Evolutionary conservation across 1,140 invertebrate genomes (phyloP), one percentile per base, ranked within the genome.

Genomic region (Halotydeus destructor): DNA sequence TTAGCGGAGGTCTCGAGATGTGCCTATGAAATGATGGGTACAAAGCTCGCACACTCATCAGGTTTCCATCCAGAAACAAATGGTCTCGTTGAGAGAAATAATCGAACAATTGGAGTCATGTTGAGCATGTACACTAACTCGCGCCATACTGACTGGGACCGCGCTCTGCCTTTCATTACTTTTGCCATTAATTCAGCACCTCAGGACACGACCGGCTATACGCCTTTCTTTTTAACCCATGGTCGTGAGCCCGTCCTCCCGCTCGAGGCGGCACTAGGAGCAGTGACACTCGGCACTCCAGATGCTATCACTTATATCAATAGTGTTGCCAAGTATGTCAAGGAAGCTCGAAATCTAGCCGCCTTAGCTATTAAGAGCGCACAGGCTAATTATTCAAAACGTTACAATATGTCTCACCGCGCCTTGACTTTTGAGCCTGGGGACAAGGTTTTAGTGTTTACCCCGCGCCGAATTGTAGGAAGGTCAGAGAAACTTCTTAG

Each of bases 181-280:
- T 64, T 62, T 46, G 55, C 54, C 5, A 61, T 63, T 40, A 66
- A 67, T 30, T 60, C 59, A 0, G 50, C 58, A n/a, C 23, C 52
- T 2, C 64, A 67, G 38, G 45, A 45, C 34, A 49, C 55, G 0
- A 65, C 58, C 0, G 49, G 53, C 9, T 60, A 51, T 44, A 47
- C 56, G 6, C 59, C 62, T 1, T 58, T 59, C 38, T 58, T 61
- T 52, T 27, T 67, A 3, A n/a, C 65, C n/a, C 63, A 60, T 40
- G 62, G 62, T 6, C 45, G 47, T 35, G 56, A 59, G 43, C 53
- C 60, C 11, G 51, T 14, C 5, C 16, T 31, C 5, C 44, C 44
- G 18, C 16, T 45, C 18, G 36, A 38, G 16, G 12, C 14, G 6
- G 3, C 22, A 5, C 2, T 44, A 11, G 18, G 38, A 11, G 2